phyloP scores from a whole-genome alignment of 2,797 vertebrate genomes.

The Fistularia commersonii region DNA sequence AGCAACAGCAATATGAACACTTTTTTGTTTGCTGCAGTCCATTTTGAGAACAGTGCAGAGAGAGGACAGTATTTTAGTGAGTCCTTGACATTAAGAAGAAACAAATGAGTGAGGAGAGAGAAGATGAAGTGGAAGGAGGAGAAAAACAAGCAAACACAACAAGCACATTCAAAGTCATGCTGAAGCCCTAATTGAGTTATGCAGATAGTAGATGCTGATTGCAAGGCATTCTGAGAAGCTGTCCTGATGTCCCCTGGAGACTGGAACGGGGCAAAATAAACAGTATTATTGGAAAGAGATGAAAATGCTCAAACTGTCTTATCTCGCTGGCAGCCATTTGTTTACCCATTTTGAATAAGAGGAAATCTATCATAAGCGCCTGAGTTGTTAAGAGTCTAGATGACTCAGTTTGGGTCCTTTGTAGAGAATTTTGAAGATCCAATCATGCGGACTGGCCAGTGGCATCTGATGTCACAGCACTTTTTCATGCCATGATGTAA shows the following conservation, averaged over 20 bases:
- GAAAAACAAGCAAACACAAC: conserved; percentile 16
- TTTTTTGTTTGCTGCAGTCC: conserved; percentile 24
- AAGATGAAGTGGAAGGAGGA: conserved; percentile 18
- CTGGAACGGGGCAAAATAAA: conserved; percentile 46
- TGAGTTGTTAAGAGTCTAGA: conserved; percentile 42
- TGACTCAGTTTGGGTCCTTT: conserved; percentile 31
- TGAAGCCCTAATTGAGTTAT: conserved; percentile 60
- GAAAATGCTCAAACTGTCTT: conserved; percentile 51
- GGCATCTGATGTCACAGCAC: conserved; percentile 4
- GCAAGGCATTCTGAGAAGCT: conserved; percentile 45
- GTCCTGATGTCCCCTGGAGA: conserved; percentile 45
- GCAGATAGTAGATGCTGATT: conserved; percentile 57
- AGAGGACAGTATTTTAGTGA: conserved; percentile 37
- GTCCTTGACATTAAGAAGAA: conserved; percentile 44
- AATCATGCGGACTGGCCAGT: conserved; percentile 28
- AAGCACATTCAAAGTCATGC: conserved; percentile 50
- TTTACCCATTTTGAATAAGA: conserved; percentile 63
- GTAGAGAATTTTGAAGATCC: conserved; percentile 27
- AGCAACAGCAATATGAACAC: conserved; percentile 19
- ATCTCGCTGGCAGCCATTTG: conserved; percentile 57
- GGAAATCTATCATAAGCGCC: conserved; percentile 60
- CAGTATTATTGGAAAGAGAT: conserved; percentile 62
- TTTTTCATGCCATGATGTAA: too few relatives aligned
- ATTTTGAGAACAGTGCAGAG: conserved; percentile 32
- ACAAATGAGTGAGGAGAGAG: conserved; percentile 33